phyloP scores from a whole-genome alignment of 2,113 vertebrate genomes.

The Scartelaos histophorus region DNA sequence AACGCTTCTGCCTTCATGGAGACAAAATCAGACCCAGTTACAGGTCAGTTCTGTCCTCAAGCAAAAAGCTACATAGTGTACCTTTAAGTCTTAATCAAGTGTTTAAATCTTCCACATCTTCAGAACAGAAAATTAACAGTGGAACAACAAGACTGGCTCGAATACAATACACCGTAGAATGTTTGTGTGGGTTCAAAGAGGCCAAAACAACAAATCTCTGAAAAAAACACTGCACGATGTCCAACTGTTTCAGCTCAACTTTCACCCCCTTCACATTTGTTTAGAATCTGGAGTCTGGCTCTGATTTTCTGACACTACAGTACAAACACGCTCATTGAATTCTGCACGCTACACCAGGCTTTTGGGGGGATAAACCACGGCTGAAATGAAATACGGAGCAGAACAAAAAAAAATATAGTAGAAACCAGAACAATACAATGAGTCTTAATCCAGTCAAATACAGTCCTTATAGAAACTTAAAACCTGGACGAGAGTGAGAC shows the following conservation, averaged over 20 bases:
- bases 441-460: background rate
- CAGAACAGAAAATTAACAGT: background rate
- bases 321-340: background rate
- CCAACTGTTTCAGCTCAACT: slow-evolving; percentile 2
- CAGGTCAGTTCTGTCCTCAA: too few species aligned
- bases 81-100: background rate
- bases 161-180: slow-evolving; percentile 25
- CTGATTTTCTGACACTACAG: slow-evolving; percentile 18
- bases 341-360: slow-evolving; percentile 11
- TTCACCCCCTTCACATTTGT: slow-evolving; percentile 19
- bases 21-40: too few species aligned
- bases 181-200: slow-evolving; percentile 15
- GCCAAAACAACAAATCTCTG: slow-evolving; percentile 5
- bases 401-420: background rate
- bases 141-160: slow-evolving; percentile 27
- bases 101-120: background rate
- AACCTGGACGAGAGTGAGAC: too few species aligned
- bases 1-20: too few species aligned
- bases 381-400: background rate
- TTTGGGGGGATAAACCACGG: background rate
- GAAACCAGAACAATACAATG: background rate
- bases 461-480: too few species aligned
- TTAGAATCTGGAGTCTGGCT: slow-evolving; percentile 31
- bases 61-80: too few species aligned
- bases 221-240: background rate